These are phyloP conservation scores for Hydraecia micacea DNA, from an alignment of 2,888 invertebrate genomes.

Conservation along the genomic window DNA sequence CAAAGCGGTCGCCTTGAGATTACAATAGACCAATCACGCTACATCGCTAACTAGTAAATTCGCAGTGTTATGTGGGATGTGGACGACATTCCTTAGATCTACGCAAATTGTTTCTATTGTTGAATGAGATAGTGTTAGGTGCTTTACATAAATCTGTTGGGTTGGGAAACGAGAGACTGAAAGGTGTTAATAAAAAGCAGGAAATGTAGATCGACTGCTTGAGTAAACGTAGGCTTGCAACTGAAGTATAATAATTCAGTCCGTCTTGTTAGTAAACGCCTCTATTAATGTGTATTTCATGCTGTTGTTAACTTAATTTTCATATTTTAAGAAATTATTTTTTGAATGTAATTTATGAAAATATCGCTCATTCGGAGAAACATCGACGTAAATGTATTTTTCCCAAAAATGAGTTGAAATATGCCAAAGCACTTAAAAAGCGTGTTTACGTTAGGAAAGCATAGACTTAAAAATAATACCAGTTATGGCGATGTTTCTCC, in stretches of 20 bases:
- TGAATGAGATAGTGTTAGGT: conserved; percentile 45
- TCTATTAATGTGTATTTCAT: neutral
- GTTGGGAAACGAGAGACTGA: conserved; percentile 3
- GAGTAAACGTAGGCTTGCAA: conserved; percentile 1
- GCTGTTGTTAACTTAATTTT: neutral
- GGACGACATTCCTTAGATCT: conserved; percentile 57
- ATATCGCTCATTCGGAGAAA: too few relatives aligned
- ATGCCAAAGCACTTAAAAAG: too few relatives aligned
- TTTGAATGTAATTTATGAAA: too few relatives aligned
- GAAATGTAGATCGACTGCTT: conserved; percentile 26
- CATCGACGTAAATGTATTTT: too few relatives aligned
- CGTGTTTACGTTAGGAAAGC: too few relatives aligned
- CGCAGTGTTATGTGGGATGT: conserved; percentile 59
- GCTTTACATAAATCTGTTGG: conserved; percentile 42
- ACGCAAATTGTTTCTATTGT: conserved; percentile 64
- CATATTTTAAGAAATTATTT: neutral
- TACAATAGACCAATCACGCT: conserved; percentile 59
- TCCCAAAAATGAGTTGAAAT: too few relatives aligned
- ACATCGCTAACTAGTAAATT: conserved; percentile 58
- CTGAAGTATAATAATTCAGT: neutral
- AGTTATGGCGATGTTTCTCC: too few relatives aligned
- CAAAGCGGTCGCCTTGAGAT: conserved; percentile 47
- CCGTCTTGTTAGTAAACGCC: neutral
- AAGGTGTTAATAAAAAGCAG: conserved; percentile 31
- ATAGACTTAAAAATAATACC: too few relatives aligned